Evolutionary conservation across 53 echinoderm and acorn worm species (phyloP).

Genomic region (Zoroaster sp.): DNA sequence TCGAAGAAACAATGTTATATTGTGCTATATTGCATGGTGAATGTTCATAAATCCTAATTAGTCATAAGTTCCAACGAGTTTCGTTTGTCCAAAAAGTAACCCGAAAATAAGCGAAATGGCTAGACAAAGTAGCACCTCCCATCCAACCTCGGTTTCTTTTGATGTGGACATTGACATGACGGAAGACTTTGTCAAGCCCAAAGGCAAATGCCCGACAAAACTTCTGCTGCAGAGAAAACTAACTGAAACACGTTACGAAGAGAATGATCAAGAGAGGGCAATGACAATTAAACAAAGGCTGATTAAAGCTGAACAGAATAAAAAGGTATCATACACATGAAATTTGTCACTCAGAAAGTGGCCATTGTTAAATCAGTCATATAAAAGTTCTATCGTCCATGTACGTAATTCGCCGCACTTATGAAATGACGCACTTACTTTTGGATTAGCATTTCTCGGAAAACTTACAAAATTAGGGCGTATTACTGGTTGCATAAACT

Average conservation of each 20-base stretch:
- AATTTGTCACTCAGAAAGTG: not conserved
- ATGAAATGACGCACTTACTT: too few species aligned
- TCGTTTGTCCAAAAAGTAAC: too few species aligned
- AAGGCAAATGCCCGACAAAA: not conserved
- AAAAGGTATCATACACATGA: not conserved
- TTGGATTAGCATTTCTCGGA: too few species aligned
- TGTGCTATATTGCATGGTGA: not conserved
- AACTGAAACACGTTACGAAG: not conserved
- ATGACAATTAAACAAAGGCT: not conserved
- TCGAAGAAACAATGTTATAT: not conserved
- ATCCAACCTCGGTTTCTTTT: not conserved
- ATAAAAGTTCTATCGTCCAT: not conserved
- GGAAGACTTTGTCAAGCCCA: not conserved
- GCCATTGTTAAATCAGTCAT: not conserved
- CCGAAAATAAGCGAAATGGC: too few species aligned
- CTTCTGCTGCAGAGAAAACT: not conserved
- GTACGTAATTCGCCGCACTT: too few species aligned
- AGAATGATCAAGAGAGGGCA: not conserved
- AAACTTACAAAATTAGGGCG: too few species aligned
- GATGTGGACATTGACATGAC: not conserved
- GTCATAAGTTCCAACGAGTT: too few species aligned
- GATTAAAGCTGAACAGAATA: conserved; percentile 13
- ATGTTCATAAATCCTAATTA: too few species aligned
- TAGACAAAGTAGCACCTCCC: not conserved
- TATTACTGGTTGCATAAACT: too few species aligned